Base-by-base conservation (phyloP, 2,797 vertebrate species). In the Ctenopoma kingsleyae region DNA sequence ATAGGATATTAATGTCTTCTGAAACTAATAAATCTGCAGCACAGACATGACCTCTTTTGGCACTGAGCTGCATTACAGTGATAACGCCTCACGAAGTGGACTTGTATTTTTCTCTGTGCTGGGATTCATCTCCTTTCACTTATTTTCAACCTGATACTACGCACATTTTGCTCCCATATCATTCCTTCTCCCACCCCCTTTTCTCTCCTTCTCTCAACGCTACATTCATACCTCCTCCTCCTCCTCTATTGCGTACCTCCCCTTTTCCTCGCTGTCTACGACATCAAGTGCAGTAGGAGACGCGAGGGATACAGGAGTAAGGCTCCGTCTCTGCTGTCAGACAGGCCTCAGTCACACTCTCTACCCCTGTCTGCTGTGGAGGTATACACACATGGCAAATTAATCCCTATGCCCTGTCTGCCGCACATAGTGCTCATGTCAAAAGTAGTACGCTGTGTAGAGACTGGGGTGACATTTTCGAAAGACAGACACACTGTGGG, bases 11-110 rank as follows among this genome's bases (percentile, higher is more conserved):
- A 87, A 84, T 86, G 78, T 73, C 68, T 75, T 80, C 71, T 67
- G 65, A 75, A 89, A 84, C 62, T 86, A 90, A 90, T 80, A 70
- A 87, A 90, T 92, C 82, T 81, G 84, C 76, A 92, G 92, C 91
- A 93, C 93, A 93, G 91, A 92, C 80, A 93, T 94, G 94, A 94
- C 93, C 93, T 92, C 93, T 94, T 92, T 94, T 93, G 93, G 92
- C 87, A 87, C 87, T 47, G 59, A 73, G 86, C 78, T 89, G 92
- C 91, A 93, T 94, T 94, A 86, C 93, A 93, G 81, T 87, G 80
- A 67, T 80, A 71, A 70, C 64, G 84, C 68, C 58, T 46, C 58
- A 56, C 25, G 61, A 76, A 62, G 61, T 43, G 47, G 61, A 67
- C 67, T 71, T 65, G 48, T 81, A 53, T 46, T 22, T 64, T 54